These are phyloP conservation scores for Limosa lapponica DNA, from an alignment of 2,797 vertebrate species.

Conservation along the genomic window DNA sequence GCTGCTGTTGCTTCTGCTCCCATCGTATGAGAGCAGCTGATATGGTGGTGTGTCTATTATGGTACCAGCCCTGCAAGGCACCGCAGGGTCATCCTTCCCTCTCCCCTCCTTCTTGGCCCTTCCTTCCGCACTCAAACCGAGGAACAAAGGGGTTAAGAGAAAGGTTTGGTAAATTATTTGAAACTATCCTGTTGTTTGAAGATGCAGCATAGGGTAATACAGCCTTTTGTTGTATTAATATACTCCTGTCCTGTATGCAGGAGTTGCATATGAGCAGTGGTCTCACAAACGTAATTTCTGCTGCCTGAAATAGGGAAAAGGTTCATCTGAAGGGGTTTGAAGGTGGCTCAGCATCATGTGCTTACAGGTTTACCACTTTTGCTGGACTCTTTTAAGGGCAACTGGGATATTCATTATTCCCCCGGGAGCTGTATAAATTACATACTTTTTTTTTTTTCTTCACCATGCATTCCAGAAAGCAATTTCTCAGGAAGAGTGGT, in stretches of 20 bases:
- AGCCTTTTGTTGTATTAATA: background rate
- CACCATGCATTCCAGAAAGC: background rate
- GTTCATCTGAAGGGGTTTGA: background rate
- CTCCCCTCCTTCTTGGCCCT: background rate
- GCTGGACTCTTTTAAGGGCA: background rate
- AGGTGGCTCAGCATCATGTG: background rate
- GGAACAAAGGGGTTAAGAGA: background rate
- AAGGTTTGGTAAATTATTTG: background rate
- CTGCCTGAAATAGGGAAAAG: background rate
- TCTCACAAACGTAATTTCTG: background rate
- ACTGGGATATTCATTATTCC: background rate
- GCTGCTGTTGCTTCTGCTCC: background rate
- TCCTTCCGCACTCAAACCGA: background rate
- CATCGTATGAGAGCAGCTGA: rapidly evolving
- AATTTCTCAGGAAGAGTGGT: conserved; percentile 23
- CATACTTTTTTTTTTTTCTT: background rate
- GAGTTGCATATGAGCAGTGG: background rate
- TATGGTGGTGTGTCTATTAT: background rate
- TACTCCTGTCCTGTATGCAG: background rate
- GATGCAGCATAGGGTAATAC: background rate
- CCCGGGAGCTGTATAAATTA: background rate
- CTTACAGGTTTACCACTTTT: background rate
- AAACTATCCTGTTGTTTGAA: background rate
- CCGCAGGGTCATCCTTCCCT: background rate
- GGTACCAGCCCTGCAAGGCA: background rate